Evolutionary conservation across 2,113 vertebrate genomes (phyloP).

Genomic region (Theristicus caerulescens): DNA sequence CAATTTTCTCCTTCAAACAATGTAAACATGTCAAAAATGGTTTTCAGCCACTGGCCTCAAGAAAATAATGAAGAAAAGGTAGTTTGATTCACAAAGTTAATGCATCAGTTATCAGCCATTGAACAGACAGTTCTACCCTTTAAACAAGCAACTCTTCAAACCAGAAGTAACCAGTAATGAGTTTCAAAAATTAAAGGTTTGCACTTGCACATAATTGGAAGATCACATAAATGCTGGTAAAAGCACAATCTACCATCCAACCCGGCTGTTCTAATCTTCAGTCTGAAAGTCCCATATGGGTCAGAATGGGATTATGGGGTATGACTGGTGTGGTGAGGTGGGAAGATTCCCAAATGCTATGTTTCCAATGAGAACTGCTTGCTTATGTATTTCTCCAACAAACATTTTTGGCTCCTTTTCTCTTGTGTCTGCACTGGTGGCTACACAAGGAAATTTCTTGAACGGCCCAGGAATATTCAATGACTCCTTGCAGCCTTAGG

Average conservation of each 20-base stretch:
- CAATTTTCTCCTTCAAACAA: neutral
- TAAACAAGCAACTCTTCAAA: neutral
- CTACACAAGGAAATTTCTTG: neutral
- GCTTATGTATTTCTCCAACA: neutral
- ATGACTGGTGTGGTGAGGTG: neutral
- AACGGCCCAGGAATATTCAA: neutral
- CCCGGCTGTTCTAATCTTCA: neutral
- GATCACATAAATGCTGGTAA: neutral
- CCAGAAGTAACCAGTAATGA: neutral
- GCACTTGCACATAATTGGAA: neutral
- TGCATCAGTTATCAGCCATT: neutral
- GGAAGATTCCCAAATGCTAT: neutral
- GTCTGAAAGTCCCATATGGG: neutral
- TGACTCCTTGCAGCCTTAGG: neutral
- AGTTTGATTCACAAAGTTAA: neutral
- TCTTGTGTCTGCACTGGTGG: neutral
- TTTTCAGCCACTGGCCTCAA: neutral
- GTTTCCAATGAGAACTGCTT: neutral
- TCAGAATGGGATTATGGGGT: neutral
- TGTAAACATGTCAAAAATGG: neutral
- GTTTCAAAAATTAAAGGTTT: neutral
- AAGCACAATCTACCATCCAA: neutral
- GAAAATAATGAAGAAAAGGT: neutral
- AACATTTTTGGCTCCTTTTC: neutral
- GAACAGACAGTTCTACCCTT: neutral